Percentiles rank a stretch among this genome's conserved stretches.
Conservation (phyloP, 2,113 vertebrate species). For the Vidua chalybeata region DNA sequence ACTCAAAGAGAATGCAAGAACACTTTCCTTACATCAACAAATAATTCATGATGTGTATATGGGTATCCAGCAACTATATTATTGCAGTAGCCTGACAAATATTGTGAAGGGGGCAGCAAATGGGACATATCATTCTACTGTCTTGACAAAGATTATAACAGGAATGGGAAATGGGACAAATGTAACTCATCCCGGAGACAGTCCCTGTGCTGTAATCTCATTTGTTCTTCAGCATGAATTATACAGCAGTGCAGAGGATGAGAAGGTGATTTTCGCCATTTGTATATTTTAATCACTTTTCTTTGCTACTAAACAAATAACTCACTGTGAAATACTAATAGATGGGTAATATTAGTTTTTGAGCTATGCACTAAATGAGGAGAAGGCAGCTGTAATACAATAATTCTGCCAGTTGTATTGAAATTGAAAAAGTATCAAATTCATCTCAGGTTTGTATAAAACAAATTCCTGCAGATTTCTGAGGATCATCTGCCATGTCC, state of each 20-base stretch:
- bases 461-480: neutral
- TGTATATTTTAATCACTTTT: slow-evolving; percentile 71
- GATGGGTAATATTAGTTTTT: slow-evolving; percentile 32
- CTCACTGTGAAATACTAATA: slow-evolving; percentile 50
- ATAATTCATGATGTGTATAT: slow-evolving; percentile 46
- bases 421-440: neutral
- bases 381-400: neutral
- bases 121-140: slow-evolving; percentile 34
- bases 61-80: slow-evolving; percentile 1
- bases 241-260: slow-evolving; percentile 38
- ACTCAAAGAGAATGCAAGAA: slow-evolving; percentile 38
- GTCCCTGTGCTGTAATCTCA: slow-evolving; percentile 46
- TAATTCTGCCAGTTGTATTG: neutral
- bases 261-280: slow-evolving; percentile 60
- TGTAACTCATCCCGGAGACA: slow-evolving; percentile 46
- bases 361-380: slow-evolving; percentile 22
- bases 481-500: neutral
- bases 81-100: slow-evolving; percentile 40
- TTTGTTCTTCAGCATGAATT: slow-evolving; percentile 44
- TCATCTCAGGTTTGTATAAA: neutral
- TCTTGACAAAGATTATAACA: slow-evolving; percentile 51
- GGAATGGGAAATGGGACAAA: slow-evolving; percentile 27
- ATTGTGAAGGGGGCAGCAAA: slow-evolving; percentile 51
- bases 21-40: slow-evolving; percentile 31
- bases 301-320: slow-evolving; percentile 67